Base-by-base conservation (phyloP, 2,888 invertebrate species). In the Lagria hirta region DNA sequence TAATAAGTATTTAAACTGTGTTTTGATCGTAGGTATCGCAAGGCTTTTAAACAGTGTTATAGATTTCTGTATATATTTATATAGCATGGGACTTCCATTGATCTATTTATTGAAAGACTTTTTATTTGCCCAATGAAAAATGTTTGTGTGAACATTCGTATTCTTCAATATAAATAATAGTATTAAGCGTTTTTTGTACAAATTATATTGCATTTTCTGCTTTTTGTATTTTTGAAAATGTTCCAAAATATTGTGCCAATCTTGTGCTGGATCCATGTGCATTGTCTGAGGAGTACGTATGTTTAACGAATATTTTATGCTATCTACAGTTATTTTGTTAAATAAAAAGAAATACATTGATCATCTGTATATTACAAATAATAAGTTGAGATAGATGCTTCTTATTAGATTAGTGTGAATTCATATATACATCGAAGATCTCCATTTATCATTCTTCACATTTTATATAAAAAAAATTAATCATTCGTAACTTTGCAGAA, bases 351-450 rank as follows among this genome's bases (percentile, higher is more conserved):
- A 52, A 44, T n/a, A n/a, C 47, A 49, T 52, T 48, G 51, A 45
- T 46, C 53, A 49, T 58, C 52, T 58, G 55, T 58, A 46, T 49
- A 52, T 47, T 51, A 49, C 47, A 52, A 41, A 37, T 49, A 44
- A 48, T 44, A 44, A 46, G 35, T 46, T 46, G 21, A n/a, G n/a
- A 57, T 51, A 59, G 55, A 55, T 53, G 58, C 61, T 60, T n/a
- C n/a, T n/a, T 60, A 35, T 55, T 64, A 64, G 62, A 61, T 60
- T 69, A 67, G 67, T 63, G 58, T 64, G 57, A 49, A 61, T 63
- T 60, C 65, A 64, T 67, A 60, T 67, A 62, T 64, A 69, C 69
- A 69, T 69, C 69, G 68, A 69, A 67, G 51, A 43, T 42, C 45
- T 51, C 42, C 47, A 49, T 54, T 51, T 43, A 47, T 47, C 46